Evolutionary conservation across 37 sponge, comb jelly and placozoan genomes (phyloP).

Genomic region (Halisarca cf. caerulea): DNA sequence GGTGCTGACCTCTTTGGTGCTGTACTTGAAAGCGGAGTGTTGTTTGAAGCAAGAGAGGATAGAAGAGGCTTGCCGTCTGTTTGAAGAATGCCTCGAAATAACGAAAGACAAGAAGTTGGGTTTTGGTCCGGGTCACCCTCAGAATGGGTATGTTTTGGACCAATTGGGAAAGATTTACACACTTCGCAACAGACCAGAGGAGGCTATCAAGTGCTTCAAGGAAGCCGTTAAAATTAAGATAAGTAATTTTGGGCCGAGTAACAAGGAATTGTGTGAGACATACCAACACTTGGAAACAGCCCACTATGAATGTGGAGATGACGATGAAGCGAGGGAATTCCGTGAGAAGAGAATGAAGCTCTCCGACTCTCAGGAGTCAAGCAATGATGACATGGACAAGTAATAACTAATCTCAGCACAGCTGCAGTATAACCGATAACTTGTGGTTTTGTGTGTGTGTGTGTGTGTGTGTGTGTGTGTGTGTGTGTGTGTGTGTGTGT

Average conservation of each 20-base stretch:
- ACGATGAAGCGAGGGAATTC: neutral
- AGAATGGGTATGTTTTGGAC: neutral
- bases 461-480: too few species aligned
- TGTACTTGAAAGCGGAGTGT: neutral
- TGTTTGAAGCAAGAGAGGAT: neutral
- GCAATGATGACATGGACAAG: too few species aligned
- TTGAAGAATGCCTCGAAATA: neutral
- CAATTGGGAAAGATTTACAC: neutral
- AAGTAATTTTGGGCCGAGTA: neutral
- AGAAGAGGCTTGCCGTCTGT: neutral
- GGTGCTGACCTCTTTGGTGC: neutral
- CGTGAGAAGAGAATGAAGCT: neutral
- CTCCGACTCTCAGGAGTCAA: too few species aligned
- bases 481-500: too few species aligned
- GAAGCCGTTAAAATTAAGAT: neutral
- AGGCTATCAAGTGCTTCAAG: neutral
- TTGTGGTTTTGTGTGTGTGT: too few species aligned
- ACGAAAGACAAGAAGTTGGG: neutral
- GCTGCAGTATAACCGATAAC: too few species aligned
- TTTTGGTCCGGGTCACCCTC: slow-evolving; percentile 14
- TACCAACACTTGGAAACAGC: neutral
- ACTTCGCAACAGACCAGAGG: neutral
- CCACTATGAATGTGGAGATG: neutral
- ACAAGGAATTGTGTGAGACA: neutral
- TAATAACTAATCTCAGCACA: too few species aligned